Percentiles rank a stretch among this genome's conserved stretches.
phyloP scores from a whole-genome alignment of 2,113 vertebrate genomes.

The Serinus canaria region DNA sequence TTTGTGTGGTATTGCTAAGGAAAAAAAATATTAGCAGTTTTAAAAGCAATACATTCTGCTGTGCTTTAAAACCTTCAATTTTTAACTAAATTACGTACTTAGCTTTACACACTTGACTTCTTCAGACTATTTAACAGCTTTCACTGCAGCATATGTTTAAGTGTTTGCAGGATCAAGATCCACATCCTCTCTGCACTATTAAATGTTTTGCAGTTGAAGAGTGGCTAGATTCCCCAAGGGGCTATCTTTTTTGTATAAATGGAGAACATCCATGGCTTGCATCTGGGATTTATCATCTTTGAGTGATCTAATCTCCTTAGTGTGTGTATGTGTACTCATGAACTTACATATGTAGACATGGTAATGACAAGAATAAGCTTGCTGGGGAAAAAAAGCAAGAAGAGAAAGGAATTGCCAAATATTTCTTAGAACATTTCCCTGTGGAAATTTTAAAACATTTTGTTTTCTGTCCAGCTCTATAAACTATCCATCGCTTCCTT shows the following conservation, averaged over 20 bases:
- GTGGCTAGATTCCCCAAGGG: background rate
- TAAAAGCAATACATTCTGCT: background rate
- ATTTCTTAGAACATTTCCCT: background rate
- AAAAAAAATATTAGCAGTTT: background rate
- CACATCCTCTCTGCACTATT: background rate
- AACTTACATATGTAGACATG: background rate
- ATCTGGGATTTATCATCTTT: slow-evolving; percentile 46
- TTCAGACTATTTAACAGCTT: slow-evolving; percentile 18
- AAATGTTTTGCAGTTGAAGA: slow-evolving; percentile 25
- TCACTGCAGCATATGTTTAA: background rate
- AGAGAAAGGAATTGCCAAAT: background rate
- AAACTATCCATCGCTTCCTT: background rate
- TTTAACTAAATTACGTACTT: slow-evolving; percentile 46
- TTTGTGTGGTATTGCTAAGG: background rate
- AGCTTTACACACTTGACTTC: slow-evolving; percentile 52
- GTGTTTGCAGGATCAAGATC: slow-evolving; percentile 15
- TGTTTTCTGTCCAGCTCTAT: background rate
- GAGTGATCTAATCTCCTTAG: slow-evolving; percentile 1
- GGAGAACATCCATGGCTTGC: background rate
- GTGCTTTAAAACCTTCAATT: slow-evolving; percentile 9
- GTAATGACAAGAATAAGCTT: background rate
- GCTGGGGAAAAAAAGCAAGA: background rate
- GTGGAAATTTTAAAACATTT: background rate
- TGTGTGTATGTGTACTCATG: background rate
- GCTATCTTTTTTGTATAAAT: slow-evolving; percentile 1